A percentile compares a stretch with the other conserved stretches of the same genome.
Evolutionary conservation across 1,140 invertebrate genomes (phyloP).

Genomic region (Probaryconus sp.): DNA sequence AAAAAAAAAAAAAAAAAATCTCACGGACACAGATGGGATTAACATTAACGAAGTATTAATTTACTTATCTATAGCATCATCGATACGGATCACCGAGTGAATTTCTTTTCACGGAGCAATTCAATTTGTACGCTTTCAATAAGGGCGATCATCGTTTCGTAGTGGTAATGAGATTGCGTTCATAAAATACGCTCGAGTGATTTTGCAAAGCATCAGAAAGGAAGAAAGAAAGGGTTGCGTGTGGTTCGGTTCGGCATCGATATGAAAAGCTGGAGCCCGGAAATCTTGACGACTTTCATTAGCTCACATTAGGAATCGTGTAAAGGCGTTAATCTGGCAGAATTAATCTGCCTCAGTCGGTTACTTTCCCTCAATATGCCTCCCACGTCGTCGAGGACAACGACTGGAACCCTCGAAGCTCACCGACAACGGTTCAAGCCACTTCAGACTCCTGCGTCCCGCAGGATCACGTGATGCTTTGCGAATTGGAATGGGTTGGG

Average conservation of each 20-base stretch:
- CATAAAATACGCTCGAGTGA: slow-evolving; percentile 48
- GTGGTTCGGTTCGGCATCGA: slow-evolving; percentile 9
- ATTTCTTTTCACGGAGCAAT: slow-evolving; percentile 58
- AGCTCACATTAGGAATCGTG: slow-evolving; percentile 62
- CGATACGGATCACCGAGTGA: too few relatives aligned
- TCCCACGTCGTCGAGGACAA: slow-evolving; percentile 48
- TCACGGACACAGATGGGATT: too few relatives aligned
- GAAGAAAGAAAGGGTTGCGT: slow-evolving; percentile 29
- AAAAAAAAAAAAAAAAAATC: too few relatives aligned
- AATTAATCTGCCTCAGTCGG: slow-evolving; percentile 69
- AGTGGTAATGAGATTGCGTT: slow-evolving; percentile 54
- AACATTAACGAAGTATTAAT: too few relatives aligned
- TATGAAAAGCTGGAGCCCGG: slow-evolving; percentile 25
- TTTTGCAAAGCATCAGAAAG: slow-evolving; percentile 28
- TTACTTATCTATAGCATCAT: too few relatives aligned
- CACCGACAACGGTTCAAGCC: slow-evolving; percentile 64
- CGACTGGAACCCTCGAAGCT: too few relatives aligned
- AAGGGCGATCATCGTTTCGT: slow-evolving; percentile 39
- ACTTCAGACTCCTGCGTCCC: slow-evolving; percentile 64
- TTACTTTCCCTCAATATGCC: slow-evolving; percentile 68
- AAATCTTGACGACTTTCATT: slow-evolving; percentile 65
- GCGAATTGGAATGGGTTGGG: slow-evolving; percentile 8
- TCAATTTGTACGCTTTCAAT: slow-evolving; percentile 42
- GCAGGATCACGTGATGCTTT: slow-evolving; percentile 57
- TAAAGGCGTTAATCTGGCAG: slow-evolving; percentile 71